Base-by-base conservation (phyloP, 2,113 vertebrate genomes). In the Reinhardtius hippoglossoides region DNA sequence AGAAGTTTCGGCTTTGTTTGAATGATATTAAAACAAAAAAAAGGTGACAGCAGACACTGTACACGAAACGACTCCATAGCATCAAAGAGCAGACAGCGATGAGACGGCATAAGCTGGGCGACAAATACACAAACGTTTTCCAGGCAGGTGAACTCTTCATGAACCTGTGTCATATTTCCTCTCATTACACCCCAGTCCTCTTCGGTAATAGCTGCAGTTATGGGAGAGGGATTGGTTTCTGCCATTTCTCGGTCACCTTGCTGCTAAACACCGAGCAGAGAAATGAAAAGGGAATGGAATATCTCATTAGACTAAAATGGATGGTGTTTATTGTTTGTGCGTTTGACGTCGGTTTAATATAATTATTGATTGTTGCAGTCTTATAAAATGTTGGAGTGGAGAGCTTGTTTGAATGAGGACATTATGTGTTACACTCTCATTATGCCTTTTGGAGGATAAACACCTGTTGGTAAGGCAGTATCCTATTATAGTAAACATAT, bases 121-220 rank as follows among this genome's bases (percentile, higher is more conserved):
- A 57, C 48, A 77, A 63, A 59, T 58, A 63, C 58, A 48, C 27
- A 27, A 27, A 27, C 9, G 12, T 31, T 81, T 75, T 63, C 7
- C 42, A 67, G 16, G n/a, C 69, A 71, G 82, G 69, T 80, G 58
- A 85, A 82, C 86, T 77, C 58, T 54, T 18, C 7, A 7, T 73
- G 76, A 87, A 80, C 82, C 21, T 70, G 82, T 68, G 44, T 84
- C 77, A 46, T 52, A 68, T 76, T 73, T 81, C 70, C 59, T 66
- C 66, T 73, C 40, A 73, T 77, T 73, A 42, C 35, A 57, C 5
- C 21, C 18, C 21, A n/a, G 61, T 56, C 46, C 18, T 66, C 72
- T 5, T 21, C 12, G 40, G 26, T 56, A 61, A 48, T 24, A 58
- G 23, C 40, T 2, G 7, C 61, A 55, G n/a, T 60, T 56, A 18